Base-by-base conservation (phyloP, 2,797 vertebrate species). In the Antennarius maculatus region DNA sequence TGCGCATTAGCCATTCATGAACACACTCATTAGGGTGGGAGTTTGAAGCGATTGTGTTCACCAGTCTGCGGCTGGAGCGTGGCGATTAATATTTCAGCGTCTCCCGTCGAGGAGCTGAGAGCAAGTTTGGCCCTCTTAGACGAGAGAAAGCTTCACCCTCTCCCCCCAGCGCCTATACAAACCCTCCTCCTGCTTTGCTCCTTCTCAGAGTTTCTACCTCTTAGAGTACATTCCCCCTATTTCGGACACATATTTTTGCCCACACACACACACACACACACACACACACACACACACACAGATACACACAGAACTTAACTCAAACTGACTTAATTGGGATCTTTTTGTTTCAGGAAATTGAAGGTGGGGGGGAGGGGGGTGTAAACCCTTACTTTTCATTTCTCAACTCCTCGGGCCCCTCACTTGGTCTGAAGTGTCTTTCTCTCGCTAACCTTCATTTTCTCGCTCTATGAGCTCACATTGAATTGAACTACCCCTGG, bases 71-170 rank as follows among this genome's bases (percentile, higher is more conserved):
- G 91, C 91, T 83, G 86, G 84, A 91, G 88, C 79, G 81, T 86
- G 86, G 81, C 77, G 86, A 93, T 94, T 93, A 94, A 94, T 93
- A 93, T 93, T 94, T 94, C 88, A 94, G 86, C 79, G 79, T 88
- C 92, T 92, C 91, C 90, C 82, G 87, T 88, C 65, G 89, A 87
- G 92, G 89, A 91, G 90, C 90, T 91, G 90, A 92, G 89, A 93
- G 91, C 88, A 87, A 86, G 87, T 91, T 89, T 90, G 86, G 88
- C 84, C 88, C 80, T 90, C 84, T 89, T 84, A 86, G 75, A 84
- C 80, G 64, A 75, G 54, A 27, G 60, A 57, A 43, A 15, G 66
- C 9, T 39, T 59, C 54, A 67, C 9, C 50, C 63, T 54, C 56
- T 49, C 52, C 48, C 45, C 58, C 66, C 37, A 66, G 55, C 23